Evolutionary conservation across 2,888 invertebrate species (phyloP), one percentile per base, ranked within the genome.

Genomic region (Drosophila pegasa): DNA sequence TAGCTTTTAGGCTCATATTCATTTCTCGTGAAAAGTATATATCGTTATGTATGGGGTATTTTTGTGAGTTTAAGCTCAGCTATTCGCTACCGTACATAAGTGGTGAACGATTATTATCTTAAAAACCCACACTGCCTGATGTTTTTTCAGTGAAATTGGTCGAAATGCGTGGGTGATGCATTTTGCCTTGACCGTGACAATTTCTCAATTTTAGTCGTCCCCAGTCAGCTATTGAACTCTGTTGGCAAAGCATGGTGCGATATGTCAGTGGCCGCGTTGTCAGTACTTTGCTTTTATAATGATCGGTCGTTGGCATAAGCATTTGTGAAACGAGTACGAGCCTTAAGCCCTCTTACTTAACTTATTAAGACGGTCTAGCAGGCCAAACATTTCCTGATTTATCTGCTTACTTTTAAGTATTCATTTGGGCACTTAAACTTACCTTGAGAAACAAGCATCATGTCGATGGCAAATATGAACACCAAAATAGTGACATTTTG

Each of bases 181-280:
- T 50, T 47, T 63, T 72, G 43, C 77, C 78, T 74, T 74, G 74
- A 74, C 74, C 78, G 66, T 77, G 74, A 66, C 57, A 58, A 58
- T 50, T 57, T 66, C n/a, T 45, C 29, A 55, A 18, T 48, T 35
- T 48, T 38, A 27, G 22, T 31, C 16, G 33, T 20, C 22, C 22
- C 10, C 35, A 33, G 20, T 9, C n/a, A 31, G 48, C n/a, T 48
- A 16, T 48, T 48, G 20, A 48, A 20, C 20, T 48, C 20, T 14
- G 33, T 14, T 33, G 37, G 37, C 16, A 29, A 29, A n/a, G 35
- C 35, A 35, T 5, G 4, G n/a, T 35, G 14, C 2, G 4, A 18
- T 18, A 31, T 14, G 20, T 48, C 47, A 48, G 33, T 33, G 20
- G 1, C 20, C 33, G 20, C 33, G 7, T 5, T 48, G 20, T 31